A percentile compares a stretch with the other conserved stretches of the same genome.
phyloP scores from a whole-genome alignment of 2,113 vertebrate genomes.

The Ploceus nigricollis region DNA sequence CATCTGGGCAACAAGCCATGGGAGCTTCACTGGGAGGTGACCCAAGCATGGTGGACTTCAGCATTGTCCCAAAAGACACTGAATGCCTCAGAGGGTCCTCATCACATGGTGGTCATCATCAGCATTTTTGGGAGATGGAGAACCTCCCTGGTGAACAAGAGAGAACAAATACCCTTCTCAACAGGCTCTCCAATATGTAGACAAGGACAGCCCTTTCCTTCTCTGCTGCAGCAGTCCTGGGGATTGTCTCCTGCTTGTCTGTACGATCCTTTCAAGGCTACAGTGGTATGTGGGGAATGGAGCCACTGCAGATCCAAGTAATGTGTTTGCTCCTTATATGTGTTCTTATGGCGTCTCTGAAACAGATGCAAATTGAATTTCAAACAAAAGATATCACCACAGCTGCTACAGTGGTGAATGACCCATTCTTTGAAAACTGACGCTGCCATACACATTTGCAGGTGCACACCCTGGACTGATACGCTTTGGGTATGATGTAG shows the following conservation, averaged over 20 bases:
- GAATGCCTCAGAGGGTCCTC: neutral
- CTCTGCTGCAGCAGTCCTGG: neutral
- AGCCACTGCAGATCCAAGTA: neutral
- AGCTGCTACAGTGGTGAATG: neutral
- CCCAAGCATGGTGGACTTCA: fast-evolving
- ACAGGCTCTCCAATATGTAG: neutral
- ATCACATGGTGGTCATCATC: neutral
- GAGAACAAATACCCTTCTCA: neutral
- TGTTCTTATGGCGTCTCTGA: constrained; percentile 17
- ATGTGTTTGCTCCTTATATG: neutral
- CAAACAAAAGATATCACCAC: constrained; percentile 15
- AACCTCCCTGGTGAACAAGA: neutral
- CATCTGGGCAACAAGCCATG: fast-evolving
- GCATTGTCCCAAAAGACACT: neutral
- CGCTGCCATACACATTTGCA: neutral
- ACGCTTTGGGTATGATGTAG: neutral
- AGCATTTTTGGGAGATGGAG: neutral
- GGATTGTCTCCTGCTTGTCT: neutral
- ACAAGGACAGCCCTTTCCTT: neutral
- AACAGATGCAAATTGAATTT: constrained; percentile 54
- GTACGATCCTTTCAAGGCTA: neutral
- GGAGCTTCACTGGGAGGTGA: neutral
- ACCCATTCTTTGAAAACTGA: constrained; percentile 1
- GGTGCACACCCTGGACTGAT: neutral
- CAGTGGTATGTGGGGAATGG: neutral